Percentiles rank a stretch among this genome's conserved stretches.
phyloP scores from a whole-genome alignment of 2,797 vertebrate species.

The Sylvia borin region DNA sequence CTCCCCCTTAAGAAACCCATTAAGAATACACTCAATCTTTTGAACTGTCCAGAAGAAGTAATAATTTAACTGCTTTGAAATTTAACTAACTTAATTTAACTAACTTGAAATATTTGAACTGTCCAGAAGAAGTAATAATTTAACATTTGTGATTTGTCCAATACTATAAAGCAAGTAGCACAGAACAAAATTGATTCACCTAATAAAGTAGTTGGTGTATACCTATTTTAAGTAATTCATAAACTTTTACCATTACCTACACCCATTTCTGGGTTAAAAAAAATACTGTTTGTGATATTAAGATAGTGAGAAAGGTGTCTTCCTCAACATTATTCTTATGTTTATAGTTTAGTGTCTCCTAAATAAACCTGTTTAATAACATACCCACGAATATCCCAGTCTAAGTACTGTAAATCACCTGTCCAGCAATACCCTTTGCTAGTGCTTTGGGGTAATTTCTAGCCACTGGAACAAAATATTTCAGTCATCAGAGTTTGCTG shows the following conservation, averaged over 20 bases:
- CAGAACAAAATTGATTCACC: background rate
- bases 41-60: background rate
- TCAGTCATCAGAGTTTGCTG: background rate
- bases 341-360: background rate
- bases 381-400: background rate
- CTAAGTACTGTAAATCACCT: background rate
- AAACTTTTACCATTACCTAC: background rate
- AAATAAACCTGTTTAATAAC: background rate
- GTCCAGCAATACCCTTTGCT: background rate
- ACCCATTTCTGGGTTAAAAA: background rate
- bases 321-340: background rate
- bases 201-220: background rate
- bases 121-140: background rate
- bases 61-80: background rate
- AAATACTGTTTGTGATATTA: background rate
- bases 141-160: background rate
- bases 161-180: background rate
- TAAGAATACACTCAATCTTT: background rate
- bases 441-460: background rate
- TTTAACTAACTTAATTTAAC: no score
- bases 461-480: background rate
- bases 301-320: background rate
- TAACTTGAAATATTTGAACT: no score
- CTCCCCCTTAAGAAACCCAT: background rate
- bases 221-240: background rate